Evolutionary conservation across 1,140 invertebrate species (phyloP).

Genomic region (Tetranychus cinnabarinus): DNA sequence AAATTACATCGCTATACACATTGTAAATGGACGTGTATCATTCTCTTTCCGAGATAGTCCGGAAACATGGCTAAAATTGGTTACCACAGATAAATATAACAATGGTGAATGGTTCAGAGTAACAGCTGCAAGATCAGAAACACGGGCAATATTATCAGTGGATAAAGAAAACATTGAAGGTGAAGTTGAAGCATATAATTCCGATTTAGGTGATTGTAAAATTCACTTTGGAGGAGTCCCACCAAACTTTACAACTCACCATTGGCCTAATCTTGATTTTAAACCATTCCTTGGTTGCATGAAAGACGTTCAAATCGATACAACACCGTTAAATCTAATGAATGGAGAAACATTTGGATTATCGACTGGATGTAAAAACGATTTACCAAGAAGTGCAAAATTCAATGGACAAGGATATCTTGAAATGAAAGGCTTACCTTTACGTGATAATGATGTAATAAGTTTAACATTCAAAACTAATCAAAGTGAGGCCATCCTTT

Average conservation of each 20-base stretch:
- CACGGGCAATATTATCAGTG: conserved; percentile 29
- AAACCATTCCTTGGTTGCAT: conserved; percentile 54
- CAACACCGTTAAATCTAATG: conserved; percentile 37
- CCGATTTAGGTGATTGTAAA: conserved; percentile 20
- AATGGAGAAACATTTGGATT: conserved; percentile 42
- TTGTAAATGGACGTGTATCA: conserved; percentile 7
- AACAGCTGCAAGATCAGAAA: conserved; percentile 27
- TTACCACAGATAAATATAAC: conserved; percentile 35
- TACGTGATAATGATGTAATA: conserved; percentile 35
- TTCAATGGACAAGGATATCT: conserved; percentile 55
- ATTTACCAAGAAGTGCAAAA: conserved; percentile 35
- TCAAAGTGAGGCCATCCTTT: conserved; percentile 38
- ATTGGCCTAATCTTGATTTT: conserved; percentile 16
- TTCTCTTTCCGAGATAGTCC: not conserved
- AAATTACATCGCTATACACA: conserved; percentile 9
- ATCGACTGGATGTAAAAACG: conserved; percentile 41
- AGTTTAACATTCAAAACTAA: conserved; percentile 53
- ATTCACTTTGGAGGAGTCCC: conserved; percentile 53
- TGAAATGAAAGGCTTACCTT: conserved; percentile 37
- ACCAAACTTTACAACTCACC: conserved; percentile 29
- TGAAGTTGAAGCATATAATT: conserved; percentile 26
- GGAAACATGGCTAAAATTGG: not conserved
- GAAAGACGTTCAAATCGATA: conserved; percentile 45
- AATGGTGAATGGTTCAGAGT: conserved; percentile 52
- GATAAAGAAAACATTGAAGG: conserved; percentile 38